phyloP scores from a whole-genome alignment of 2,113 vertebrate genomes.

The Calidris pugnax region DNA sequence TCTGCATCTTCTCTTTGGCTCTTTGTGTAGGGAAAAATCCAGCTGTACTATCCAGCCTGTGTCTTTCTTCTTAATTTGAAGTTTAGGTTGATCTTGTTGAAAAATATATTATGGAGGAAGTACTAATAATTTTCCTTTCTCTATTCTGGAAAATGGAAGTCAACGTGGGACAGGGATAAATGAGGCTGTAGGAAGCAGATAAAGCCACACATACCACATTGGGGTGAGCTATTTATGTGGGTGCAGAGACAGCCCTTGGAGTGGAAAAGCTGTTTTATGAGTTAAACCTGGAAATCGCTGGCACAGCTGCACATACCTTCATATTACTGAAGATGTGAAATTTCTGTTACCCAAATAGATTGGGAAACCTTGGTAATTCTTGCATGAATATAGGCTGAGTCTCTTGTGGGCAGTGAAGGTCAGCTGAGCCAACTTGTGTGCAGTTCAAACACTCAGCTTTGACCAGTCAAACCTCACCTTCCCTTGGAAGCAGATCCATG shows the following conservation, averaged over 20 bases:
- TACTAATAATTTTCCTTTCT: background rate
- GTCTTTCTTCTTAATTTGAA: background rate
- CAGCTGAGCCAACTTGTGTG: background rate
- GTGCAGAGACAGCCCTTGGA: background rate
- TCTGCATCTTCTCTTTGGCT: background rate
- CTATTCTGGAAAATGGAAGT: background rate
- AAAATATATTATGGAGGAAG: background rate
- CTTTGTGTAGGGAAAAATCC: no score
- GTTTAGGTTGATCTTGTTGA: background rate
- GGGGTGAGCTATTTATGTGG: background rate
- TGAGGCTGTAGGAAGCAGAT: background rate
- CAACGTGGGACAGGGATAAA: background rate
- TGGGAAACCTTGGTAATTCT: background rate
- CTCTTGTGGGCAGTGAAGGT: background rate
- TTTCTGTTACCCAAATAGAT: background rate
- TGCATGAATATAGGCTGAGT: background rate
- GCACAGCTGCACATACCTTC: background rate
- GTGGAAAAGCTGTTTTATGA: background rate
- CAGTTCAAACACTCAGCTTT: background rate
- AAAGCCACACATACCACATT: background rate
- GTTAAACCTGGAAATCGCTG: background rate
- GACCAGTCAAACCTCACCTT: background rate
- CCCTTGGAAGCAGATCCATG: background rate
- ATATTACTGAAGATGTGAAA: background rate
- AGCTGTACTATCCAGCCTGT: background rate